Conservation (phyloP, 2,888 invertebrate genomes). For the Xanthorhoe designata region DNA sequence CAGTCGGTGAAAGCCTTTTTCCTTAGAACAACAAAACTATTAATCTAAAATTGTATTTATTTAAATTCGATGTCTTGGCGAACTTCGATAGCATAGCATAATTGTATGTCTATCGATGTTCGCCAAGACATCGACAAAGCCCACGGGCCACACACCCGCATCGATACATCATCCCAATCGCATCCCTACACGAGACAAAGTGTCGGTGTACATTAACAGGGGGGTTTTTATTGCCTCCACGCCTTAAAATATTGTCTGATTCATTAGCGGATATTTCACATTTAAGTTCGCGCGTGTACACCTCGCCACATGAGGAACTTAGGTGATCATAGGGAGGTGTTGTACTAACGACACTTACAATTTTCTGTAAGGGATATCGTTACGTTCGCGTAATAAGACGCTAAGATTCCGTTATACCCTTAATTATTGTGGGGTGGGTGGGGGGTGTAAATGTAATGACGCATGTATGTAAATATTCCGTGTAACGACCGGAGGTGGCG, state of each 20-base stretch:
- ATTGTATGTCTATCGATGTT: background rate
- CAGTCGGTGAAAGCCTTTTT: no score
- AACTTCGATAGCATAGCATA: no score
- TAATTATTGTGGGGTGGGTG: constrained; percentile 73
- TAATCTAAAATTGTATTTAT: no score
- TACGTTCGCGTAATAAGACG: constrained; percentile 84
- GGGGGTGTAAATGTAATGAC: constrained; percentile 73
- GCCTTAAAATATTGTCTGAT: constrained; percentile 86
- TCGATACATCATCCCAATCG: constrained; percentile 80
- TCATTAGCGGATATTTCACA: constrained; percentile 85
- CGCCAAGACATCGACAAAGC: constrained; percentile 17
- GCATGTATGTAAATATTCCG: constrained; percentile 85
- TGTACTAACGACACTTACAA: constrained; percentile 79
- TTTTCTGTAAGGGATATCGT: constrained; percentile 85
- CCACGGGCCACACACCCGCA: constrained; percentile 49
- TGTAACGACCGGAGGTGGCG: constrained; percentile 82
- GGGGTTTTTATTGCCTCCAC: constrained; percentile 82
- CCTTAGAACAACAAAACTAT: no score
- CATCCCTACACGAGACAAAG: constrained; percentile 79
- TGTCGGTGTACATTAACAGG: constrained; percentile 82
- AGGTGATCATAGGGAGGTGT: constrained; percentile 75
- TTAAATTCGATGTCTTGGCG: no score
- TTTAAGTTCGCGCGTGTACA: constrained; percentile 80
- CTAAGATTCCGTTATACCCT: constrained; percentile 85
- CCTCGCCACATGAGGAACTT: constrained; percentile 61